Conservation (phyloP, 2,113 vertebrate genomes). For the Oncorhynchus masou region DNA sequence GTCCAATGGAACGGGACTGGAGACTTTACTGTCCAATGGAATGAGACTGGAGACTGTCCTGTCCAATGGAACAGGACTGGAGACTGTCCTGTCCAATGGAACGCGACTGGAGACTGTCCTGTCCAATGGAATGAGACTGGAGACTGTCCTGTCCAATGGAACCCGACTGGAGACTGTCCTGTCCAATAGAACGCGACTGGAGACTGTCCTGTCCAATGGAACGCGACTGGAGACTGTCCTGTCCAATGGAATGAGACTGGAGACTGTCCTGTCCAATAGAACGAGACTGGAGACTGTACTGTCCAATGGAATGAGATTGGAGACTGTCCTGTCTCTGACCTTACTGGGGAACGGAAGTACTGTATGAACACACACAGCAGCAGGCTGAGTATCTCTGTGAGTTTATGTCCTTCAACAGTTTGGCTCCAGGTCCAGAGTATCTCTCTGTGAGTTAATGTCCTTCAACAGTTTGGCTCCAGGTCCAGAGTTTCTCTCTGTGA, state of each 20-base stretch:
- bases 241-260: no score
- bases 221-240: no score
- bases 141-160: constrained; percentile 16
- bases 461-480: no score
- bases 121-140: constrained; percentile 69
- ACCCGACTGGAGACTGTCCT: constrained; percentile 10
- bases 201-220: constrained; percentile 16
- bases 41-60: no score
- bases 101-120: constrained; percentile 2
- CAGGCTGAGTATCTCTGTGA: constrained; percentile 61
- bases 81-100: no score
- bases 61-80: no score
- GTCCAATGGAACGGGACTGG: no score
- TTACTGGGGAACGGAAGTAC: not conserved
- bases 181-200: constrained; percentile 69
- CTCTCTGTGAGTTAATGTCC: no score
- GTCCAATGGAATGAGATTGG: no score
- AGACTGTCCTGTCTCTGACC: not conserved
- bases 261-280: constrained; percentile 54
- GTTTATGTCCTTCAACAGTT: constrained; percentile 37
- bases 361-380: not conserved
- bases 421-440: not conserved
- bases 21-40: no score
- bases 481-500: constrained; percentile 3
- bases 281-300: constrained; percentile 57